Evolutionary conservation across 2,888 invertebrate species (phyloP), one percentile per base, ranked within the genome.

Genomic region (Liopterus haemorrhoidalis): DNA sequence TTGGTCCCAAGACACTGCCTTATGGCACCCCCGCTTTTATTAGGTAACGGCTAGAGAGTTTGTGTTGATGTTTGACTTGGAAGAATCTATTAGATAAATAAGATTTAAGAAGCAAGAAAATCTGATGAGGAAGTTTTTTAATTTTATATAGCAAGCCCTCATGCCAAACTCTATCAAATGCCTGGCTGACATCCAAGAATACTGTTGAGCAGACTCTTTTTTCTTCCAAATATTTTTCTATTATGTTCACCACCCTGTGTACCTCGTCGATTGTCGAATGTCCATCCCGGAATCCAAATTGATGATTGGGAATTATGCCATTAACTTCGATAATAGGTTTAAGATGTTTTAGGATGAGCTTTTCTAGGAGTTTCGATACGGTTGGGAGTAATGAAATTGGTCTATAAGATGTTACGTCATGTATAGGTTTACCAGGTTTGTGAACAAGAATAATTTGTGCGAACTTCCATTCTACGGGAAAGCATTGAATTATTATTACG

Each of bases 391-490:
- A 22, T 12, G 49, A 54, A 31, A 59, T 58, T 2, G 55, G 54
- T 38, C 50, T 30, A 16, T 57, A 54, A 11, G 51, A 57, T 12
- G 48, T 49, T 35, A 46, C 38, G 28, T 54, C 50, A n/a, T 49
- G 46, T 4, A 48, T 41, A 30, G 41, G 42, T 49, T 55, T 59
- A 2, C 50, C 50, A 16, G 52, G 50, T 46, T 59, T 56, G 5
- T 46, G 46, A 1, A 57, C 49, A 1, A 32, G 2, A 16, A 41
- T 41, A 16, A 41, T 41, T 14, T 41, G 16, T 15, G 41, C 41
- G 6, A 41, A 15, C 47, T 60, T 60, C 53, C 59, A 61, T 30
- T 54, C 41, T 8, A 31, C 40, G 1, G 58, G 58, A 4, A 57
- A 49, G 16, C 56, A 55, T 2, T 44, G 37, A 18, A 54, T 20